Evolutionary conservation across 2,797 vertebrate genomes (phyloP), one percentile per base, ranked within the genome.

Genomic region (Parauchenoglanis punctatus): DNA sequence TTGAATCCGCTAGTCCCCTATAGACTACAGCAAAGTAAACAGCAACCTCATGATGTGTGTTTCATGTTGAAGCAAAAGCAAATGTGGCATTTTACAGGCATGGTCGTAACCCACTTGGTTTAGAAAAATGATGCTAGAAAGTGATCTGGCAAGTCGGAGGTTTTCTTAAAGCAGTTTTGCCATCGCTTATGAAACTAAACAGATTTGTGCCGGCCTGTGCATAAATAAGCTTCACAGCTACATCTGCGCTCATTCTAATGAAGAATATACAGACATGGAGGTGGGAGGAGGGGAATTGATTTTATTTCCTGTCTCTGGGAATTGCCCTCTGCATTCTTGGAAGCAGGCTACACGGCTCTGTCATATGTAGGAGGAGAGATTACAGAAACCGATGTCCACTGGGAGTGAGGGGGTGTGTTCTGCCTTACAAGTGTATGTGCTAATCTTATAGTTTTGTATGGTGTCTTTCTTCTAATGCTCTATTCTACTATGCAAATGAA

Each of bases 211-310:
- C 89, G 80, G 18, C 80, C 82, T 86, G 83, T 87, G 92, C 91
- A 92, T 95, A 95, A 94, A 95, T 94, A 92, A 92, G 90, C 92
- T 94, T 95, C 92, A 92, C 89, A 87, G 93, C 92, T 92, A 93
- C 93, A 94, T 94, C 93, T 95, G 91, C 81, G 84, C 85, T 93
- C 92, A 91, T 93, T 91, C 93, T 95, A 95, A 96, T 94, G 91
- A 94, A 95, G 93, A 91, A 67, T 63, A 35, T 85, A 35, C n/a
- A 93, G 92, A 93, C 89, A 91, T 90, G 17, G 52, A 23, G 67
- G 31, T 7, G 92, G 89, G 93, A 89, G 92, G 91, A 91, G 88
- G 91, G 70, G 91, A 91, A 92, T 92, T 95, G 94, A 95, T 96
- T 95, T 95, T 91, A 95, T 95, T 96, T 95, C 93, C 94, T 93